Base-by-base conservation (phyloP, 2,888 invertebrate species). In the Melitaea athalia region DNA sequence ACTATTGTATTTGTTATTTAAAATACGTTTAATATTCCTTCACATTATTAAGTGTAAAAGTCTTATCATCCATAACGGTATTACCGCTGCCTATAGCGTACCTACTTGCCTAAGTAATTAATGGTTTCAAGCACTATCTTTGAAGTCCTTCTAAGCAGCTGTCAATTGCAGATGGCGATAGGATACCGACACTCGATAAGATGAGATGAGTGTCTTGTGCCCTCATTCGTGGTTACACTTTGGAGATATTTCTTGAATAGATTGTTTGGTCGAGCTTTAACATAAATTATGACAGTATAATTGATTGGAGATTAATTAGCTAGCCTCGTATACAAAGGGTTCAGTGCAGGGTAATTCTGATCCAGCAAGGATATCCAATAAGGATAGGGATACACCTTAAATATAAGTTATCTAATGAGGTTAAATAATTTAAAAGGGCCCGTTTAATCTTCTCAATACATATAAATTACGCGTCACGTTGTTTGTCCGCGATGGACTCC, bases 131-230 rank as follows among this genome's bases (percentile, higher is more conserved):
- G 53, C 52, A 50, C 17, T 69, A 71, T 71, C 71, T 64, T 61
- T 71, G 71, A 69, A 64, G 61, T 69, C 61, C 71, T 62, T 65
- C 69, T 61, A 61, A 52, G 57, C 63, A 55, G 59, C 65, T 65
- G 63, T 69, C 68, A 71, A 43, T 33, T 55, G 63, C 66, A 66
- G 64, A 64, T 71, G 63, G 53, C 63, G 69, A 67, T 67, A 64
- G 47, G 71, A 69, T 69, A 69, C 63, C 59, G 68, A 53, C 70
- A 59, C 68, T 64, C 63, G 70, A 71, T 71, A 71, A 71, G 59
- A 62, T n/a, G 50, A 64, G 70, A 63, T 63, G 70, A 65, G 68
- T 63, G 70, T 71, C 70, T 62, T 64, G 61, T 57, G 63, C 61
- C 55, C 62, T 64, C 52, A 42, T 49, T 42, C 47, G 53, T 63